Evolutionary conservation across 2,113 vertebrate genomes (phyloP), one percentile per base, ranked within the genome.

Genomic region (Xenopus laevis): DNA sequence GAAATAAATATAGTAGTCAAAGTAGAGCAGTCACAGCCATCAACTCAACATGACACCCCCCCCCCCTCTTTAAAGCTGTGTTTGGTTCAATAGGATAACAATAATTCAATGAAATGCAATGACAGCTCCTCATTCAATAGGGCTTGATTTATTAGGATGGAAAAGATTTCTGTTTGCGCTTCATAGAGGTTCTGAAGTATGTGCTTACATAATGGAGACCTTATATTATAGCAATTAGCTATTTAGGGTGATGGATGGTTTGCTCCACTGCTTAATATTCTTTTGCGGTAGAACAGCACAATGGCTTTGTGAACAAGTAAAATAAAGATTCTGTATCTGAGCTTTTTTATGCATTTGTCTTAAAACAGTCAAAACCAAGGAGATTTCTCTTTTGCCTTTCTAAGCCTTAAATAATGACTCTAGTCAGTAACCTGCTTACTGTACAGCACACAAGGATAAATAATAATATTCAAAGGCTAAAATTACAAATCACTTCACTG

Each of bases 321-420:
- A n/a, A n/a, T 55, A 18, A 55, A 5, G 16, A 16, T 16, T n/a
- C 53, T n/a, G 16, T 16, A 16, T 1, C 53, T 55, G 53, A 16
- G 53, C 53, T 55, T 55, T 55, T 27, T 65, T 40, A 65, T 72
- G 50, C 21, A 72, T 65, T 65, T 44, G 33, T 44, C 23, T 27
- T 27, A 62, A 71, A 64, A 64, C 7, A n/a, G 46, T 47, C 2
- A 21, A 23, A 64, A 27, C 16, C 27, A 33, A 64, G 12, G 52
- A 7, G 33, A 60, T 72, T 63, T 72, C 17, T 10, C 20, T 71
- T 52, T 23, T 52, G 15, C 70, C 27, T 13, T 0, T 2, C 5
- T 61, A 57, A 62, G 44, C 45, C 45, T 20, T 65, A 46, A 3
- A 62, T 40, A 52, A 61, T 52, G 12, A 71, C 59, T 47, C 17